Evolutionary conservation across 1,140 invertebrate species (phyloP).

Genomic region (Lasaia peninsularis): DNA sequence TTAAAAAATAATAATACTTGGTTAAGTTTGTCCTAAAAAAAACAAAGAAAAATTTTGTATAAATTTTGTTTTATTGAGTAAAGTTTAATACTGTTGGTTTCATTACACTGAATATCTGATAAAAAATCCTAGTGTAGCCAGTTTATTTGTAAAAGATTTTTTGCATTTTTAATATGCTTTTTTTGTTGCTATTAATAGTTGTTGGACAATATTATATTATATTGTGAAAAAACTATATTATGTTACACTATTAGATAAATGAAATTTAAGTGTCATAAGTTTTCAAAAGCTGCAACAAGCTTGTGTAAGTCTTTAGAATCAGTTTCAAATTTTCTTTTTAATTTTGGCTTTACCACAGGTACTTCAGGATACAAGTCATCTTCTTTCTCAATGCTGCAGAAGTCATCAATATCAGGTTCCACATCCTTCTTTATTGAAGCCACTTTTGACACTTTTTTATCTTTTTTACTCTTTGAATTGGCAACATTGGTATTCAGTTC

Average conservation of each 20-base stretch:
- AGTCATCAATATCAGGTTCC: slow-evolving; percentile 72
- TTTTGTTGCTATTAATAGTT: too few species aligned
- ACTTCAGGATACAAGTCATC: slow-evolving; percentile 52
- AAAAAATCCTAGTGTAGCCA: too few species aligned
- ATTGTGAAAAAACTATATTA: not conserved
- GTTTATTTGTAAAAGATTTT: too few species aligned
- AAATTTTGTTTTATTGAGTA: too few species aligned
- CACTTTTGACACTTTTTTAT: slow-evolving; percentile 33
- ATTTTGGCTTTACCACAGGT: slow-evolving; percentile 50
- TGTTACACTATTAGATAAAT: slow-evolving; percentile 2
- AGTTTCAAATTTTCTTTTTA: slow-evolving; percentile 44
- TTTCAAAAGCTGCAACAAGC: slow-evolving; percentile 52
- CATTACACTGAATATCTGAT: too few species aligned
- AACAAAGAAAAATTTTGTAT: too few species aligned
- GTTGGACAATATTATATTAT: too few species aligned
- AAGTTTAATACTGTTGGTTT: too few species aligned
- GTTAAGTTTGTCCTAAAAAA: too few species aligned
- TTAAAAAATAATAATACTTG: too few species aligned
- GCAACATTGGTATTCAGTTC: slow-evolving; percentile 63
- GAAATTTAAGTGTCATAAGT: slow-evolving; percentile 45
- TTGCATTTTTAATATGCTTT: too few species aligned
- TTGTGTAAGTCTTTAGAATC: slow-evolving; percentile 51
- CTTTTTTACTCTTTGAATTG: slow-evolving; percentile 39
- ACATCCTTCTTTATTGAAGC: slow-evolving; percentile 48
- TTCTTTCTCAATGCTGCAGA: slow-evolving; percentile 52